Evolutionary conservation across 2,797 vertebrate genomes (phyloP), one percentile per base, ranked within the genome.

Genomic region (Lacerta bilineata): DNA sequence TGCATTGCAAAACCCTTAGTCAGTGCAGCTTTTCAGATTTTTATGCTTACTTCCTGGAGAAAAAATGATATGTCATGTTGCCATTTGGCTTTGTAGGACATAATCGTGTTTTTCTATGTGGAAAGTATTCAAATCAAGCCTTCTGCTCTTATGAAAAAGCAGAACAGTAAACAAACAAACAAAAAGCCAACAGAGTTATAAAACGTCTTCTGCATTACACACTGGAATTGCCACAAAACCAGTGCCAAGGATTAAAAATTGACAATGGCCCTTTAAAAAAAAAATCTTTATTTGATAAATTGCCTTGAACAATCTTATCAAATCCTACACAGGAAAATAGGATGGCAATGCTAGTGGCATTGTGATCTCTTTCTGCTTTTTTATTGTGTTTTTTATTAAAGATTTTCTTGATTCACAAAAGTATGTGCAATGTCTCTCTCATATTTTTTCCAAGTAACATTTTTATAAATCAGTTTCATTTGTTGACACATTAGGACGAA

Each of bases 1-100:
- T 90, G 87, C 88, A 71, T 85, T 59, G 27, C 77, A 76, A 93
- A 85, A 43, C 0, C 55, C 27, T 79, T 89, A 29, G 50, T 85
- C 92, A 55, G 9, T 68, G 20, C 66, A 77, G 3, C 1, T 92
- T 84, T 69, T 83, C 33, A 18, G 8, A 46, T 86, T 88, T 71
- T 41, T 74, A 3, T 83, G 4, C 29, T 76, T 89, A 84, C 82
- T 88, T 80, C 83, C 0, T 1, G 61, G 33, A 82, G 78, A 27
- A 61, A 8, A 78, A 80, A n/a, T 83, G 10, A 17, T 36, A 17
- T 77, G 64, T 41, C 9, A 77, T 27, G 17, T 4, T 66, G 46
- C 39, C 59, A 25, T 69, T 50, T 23, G 29, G 5, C 59, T 79
- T 72, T 79, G n/a, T 8, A 41, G 41, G 66, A 78, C 18, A n/a